Percentiles rank a stretch among this genome's conserved stretches.
These are phyloP conservation scores for Diadophis punctatus DNA, from an alignment of 2,113 vertebrate species.

Conservation along the genomic window DNA sequence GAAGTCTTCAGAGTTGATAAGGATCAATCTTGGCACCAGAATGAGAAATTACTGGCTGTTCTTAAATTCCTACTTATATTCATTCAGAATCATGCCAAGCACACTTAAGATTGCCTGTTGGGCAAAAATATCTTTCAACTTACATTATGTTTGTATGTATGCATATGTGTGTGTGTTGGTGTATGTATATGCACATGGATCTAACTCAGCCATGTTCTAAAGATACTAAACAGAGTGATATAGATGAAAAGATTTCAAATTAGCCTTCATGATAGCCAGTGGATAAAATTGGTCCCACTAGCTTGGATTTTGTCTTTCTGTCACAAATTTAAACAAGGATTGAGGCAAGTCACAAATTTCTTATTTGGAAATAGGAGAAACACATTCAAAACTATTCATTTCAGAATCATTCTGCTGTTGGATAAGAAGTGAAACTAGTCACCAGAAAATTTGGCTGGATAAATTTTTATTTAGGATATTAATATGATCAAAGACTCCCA, in stretches of 20 bases:
- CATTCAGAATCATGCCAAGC: slow-evolving; percentile 1
- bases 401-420: neutral
- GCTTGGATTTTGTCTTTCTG: neutral
- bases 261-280: neutral
- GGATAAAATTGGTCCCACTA: neutral
- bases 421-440: neutral
- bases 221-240: neutral
- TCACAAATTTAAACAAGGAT: neutral
- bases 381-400: neutral
- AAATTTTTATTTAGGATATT: neutral
- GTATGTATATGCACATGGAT: neutral
- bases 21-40: slow-evolving; percentile 16
- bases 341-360: neutral
- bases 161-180: neutral
- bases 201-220: neutral
- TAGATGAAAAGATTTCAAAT: neutral
- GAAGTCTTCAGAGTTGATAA: slow-evolving; percentile 1
- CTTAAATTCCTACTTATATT: slow-evolving; percentile 24
- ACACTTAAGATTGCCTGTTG: neutral
- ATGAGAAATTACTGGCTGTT: neutral
- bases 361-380: neutral
- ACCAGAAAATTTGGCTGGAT: neutral
- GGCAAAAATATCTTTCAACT: fast-evolving
- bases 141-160: neutral
- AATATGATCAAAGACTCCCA: neutral